These are phyloP conservation scores for Carposina sasakii DNA, from an alignment of 1,140 invertebrate genomes.

Conservation along the genomic window DNA sequence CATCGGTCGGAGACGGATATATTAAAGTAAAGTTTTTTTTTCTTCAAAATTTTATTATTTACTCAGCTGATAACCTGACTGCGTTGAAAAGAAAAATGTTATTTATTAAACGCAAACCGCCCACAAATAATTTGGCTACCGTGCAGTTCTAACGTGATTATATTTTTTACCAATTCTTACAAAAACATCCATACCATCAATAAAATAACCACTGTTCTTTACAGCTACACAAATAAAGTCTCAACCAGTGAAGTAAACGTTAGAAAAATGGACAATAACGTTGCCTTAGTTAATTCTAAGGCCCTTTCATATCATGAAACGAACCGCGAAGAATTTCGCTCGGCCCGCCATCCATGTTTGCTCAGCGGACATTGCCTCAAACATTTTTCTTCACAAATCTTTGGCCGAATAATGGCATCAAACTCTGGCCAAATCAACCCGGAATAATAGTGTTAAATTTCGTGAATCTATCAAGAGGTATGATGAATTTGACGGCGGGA, in stretches of 20 bases:
- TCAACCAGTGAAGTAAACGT: no score
- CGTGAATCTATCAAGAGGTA: constrained; percentile 49
- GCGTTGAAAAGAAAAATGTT: no score
- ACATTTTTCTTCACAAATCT: constrained; percentile 32
- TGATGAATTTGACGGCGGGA: constrained; percentile 60
- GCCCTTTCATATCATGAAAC: constrained; percentile 51
- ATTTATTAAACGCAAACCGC: constrained; percentile 43
- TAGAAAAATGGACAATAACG: no score
- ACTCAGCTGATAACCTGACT: no score
- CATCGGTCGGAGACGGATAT: no score
- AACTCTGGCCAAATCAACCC: constrained; percentile 49
- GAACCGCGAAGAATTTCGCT: constrained; percentile 58
- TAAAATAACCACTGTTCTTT: no score
- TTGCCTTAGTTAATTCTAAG: constrained; percentile 30
- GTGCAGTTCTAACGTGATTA: constrained; percentile 56
- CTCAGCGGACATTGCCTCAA: constrained; percentile 49
- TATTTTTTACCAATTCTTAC: constrained; percentile 39
- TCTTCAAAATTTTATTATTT: no score
- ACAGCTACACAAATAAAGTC: no score
- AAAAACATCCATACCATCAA: no score
- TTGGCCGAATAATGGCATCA: constrained; percentile 55
- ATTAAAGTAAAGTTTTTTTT: no score
- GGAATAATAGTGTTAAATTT: constrained; percentile 69
- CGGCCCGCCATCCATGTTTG: constrained; percentile 51
- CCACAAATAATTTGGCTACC: constrained; percentile 59